Evolutionary conservation across 1,140 invertebrate species (phyloP).

Genomic region (Ips nitidus): DNA sequence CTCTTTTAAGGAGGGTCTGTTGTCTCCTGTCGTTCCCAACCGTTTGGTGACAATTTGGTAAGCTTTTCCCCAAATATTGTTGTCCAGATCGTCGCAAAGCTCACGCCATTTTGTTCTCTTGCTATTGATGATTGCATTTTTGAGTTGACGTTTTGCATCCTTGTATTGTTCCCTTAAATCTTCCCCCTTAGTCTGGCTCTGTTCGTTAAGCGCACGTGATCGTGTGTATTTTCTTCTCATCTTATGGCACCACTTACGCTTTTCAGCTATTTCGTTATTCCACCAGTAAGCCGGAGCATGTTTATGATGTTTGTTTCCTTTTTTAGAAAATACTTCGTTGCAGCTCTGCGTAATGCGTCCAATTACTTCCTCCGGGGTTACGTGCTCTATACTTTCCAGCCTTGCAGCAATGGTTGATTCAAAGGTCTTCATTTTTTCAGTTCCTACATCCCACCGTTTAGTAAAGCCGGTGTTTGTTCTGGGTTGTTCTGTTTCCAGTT

Average conservation of each 20-base stretch:
- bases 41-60: neutral
- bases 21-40: neutral
- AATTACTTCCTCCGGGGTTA: neutral
- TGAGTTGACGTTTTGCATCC: neutral
- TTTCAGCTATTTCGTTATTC: neutral
- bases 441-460: neutral
- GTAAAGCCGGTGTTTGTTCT: neutral
- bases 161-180: neutral
- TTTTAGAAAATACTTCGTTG: neutral
- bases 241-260: neutral
- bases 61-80: neutral
- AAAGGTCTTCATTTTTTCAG: neutral
- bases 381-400: neutral
- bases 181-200: neutral
- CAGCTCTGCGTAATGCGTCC: neutral
- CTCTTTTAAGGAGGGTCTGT: neutral
- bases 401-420: neutral
- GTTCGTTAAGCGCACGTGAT: neutral
- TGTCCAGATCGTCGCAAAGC: neutral
- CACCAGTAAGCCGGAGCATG: neutral
- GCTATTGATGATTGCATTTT: neutral
- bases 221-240: neutral
- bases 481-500: neutral
- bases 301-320: neutral
- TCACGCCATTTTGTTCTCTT: neutral